Conservation (phyloP, 64 coral and sea anemone genomes). For the Acropora tenuis region DNA sequence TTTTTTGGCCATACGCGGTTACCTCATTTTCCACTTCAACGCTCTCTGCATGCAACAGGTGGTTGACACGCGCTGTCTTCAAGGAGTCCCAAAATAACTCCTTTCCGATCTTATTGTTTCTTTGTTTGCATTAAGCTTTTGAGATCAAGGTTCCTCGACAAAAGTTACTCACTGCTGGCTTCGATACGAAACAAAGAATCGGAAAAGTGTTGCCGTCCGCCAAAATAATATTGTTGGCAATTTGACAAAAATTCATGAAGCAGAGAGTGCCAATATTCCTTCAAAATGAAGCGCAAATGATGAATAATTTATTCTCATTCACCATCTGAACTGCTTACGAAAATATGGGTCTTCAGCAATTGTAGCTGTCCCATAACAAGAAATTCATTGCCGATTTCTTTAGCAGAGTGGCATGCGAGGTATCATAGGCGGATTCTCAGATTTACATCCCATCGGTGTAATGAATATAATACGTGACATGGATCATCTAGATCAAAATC, state of each 20-base stretch:
- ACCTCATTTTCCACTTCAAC: neutral
- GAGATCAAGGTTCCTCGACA: conserved; percentile 25
- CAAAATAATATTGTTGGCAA: conserved; percentile 14
- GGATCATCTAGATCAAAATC: too few relatives aligned
- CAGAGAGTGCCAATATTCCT: neutral
- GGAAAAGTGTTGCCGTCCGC: neutral
- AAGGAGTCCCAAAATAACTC: conserved; percentile 4
- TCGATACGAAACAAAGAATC: conserved; percentile 29
- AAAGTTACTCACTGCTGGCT: neutral
- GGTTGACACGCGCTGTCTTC: conserved; percentile 35
- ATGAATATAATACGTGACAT: neutral
- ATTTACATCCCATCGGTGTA: neutral
- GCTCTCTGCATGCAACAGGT: conserved; percentile 47
- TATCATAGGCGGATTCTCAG: too few relatives aligned
- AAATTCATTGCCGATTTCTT: too few relatives aligned
- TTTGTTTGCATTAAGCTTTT: conserved; percentile 52
- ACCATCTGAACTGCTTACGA: too few relatives aligned
- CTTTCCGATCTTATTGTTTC: conserved; percentile 34
- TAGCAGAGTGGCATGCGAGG: too few relatives aligned
- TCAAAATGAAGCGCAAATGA: neutral
- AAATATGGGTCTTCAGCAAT: neutral
- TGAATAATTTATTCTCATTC: conserved; percentile 46
- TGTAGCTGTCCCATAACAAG: neutral
- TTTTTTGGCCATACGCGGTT: neutral
- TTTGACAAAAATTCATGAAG: neutral